Conservation (phyloP, 2,888 invertebrate genomes). For the Mimumesa dahlbomi region DNA sequence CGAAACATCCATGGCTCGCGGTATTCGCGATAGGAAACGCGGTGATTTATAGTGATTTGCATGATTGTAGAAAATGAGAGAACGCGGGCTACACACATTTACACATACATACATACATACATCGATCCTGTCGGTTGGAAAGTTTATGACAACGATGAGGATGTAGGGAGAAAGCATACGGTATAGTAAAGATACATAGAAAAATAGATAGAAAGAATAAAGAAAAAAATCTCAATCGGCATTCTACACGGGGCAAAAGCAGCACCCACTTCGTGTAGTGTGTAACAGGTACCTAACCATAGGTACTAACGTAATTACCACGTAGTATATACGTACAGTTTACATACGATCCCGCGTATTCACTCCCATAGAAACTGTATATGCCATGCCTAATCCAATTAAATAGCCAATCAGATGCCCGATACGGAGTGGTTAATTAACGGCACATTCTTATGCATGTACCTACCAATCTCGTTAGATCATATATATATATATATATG, state of each 20-base stretch:
- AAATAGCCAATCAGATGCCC: conserved; percentile 73
- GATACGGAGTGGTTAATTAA: conserved; percentile 74
- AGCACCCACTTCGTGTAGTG: conserved; percentile 41
- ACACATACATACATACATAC: no score
- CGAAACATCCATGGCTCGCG: conserved; percentile 7
- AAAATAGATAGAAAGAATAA: conserved; percentile 31
- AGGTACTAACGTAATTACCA: conserved; percentile 65
- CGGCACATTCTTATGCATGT: conserved; percentile 72
- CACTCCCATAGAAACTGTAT: conserved; percentile 62
- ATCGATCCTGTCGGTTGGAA: not conserved
- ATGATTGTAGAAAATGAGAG: conserved; percentile 57
- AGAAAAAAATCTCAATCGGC: conserved; percentile 64
- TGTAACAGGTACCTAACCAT: conserved; percentile 57
- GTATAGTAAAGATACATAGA: no score
- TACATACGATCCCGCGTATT: conserved; percentile 30
- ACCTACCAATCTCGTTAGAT: conserved; percentile 67
- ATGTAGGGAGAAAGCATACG: no score
- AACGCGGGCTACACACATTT: no score
- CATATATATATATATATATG: conserved; percentile 20
- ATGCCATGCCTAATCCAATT: conserved; percentile 71
- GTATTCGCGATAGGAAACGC: conserved; percentile 17
- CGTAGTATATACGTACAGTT: conserved; percentile 50
- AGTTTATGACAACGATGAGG: no score
- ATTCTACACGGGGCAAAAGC: conserved; percentile 58
- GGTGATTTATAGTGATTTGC: conserved; percentile 56